Base-by-base conservation (phyloP, 2,888 invertebrate genomes). In the Cryptus armator region DNA sequence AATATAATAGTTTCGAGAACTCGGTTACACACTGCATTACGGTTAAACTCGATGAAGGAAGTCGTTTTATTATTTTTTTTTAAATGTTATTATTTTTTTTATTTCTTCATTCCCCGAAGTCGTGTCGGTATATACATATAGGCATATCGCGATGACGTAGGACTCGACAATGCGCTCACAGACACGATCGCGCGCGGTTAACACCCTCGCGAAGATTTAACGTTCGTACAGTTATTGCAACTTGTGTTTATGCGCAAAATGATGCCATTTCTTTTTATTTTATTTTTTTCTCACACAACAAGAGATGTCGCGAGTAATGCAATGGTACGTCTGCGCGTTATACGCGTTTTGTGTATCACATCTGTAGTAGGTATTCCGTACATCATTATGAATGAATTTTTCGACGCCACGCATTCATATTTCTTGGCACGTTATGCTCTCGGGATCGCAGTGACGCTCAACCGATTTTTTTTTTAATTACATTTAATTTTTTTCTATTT, bases 301-400 rank as follows among this genome's bases (percentile, higher is more conserved):
- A 64, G 74, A 64, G 62, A 75, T 24, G 44, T 14, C 48, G 48
- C 48, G 48, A 75, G 32, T 32, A 48, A 10, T 7, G 53, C 70
- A 64, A 64, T 48, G 32, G 74, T 48, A 56, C 16, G 9, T 9
- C 10, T 56, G 56, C 4, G 56, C 10, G 24, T 24, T 62, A 43
- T 44, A 81, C 56, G 44, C 48, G 10, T 16, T 62, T 32, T 72
- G 72, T 80, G 67, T 72, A 24, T 44, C 72, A 75, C 53, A 75
- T 75, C 68, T 81, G 59, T 62, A 72, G 71, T 80, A 64, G 62
- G 76, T 76, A 83, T 83, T 83, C 67, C 74, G 64, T 78, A 70
- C 75, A 79, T 78, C 74, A 88, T 90, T 89, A 91, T 91, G 91
- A 91, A 91, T 91, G 91, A 90, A 90, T 91, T 90, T 80, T 90